Conservation (phyloP, 2,888 invertebrate genomes). For the Noctua comes region DNA sequence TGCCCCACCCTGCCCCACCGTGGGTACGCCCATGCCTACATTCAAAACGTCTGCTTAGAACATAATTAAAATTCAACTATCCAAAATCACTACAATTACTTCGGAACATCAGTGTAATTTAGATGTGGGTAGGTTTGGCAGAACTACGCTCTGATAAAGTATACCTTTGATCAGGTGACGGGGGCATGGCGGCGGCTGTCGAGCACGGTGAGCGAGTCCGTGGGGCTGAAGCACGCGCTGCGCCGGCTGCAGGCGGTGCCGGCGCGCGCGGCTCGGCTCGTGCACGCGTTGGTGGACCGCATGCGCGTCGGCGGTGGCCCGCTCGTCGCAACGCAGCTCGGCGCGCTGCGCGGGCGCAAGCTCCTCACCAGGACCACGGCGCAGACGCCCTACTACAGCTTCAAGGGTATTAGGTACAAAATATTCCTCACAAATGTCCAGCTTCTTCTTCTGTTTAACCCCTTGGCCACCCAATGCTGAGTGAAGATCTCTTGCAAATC, state of each 20-base stretch:
- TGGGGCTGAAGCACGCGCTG: conserved; percentile 86
- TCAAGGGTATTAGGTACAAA: conserved; percentile 87
- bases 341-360: conserved; percentile 84
- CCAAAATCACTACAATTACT: neutral
- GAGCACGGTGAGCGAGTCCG: conserved; percentile 87
- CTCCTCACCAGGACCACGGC: conserved; percentile 83
- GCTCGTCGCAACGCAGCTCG: conserved; percentile 81
- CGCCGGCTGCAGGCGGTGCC: conserved; percentile 87
- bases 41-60: no score
- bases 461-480: neutral
- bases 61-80: neutral
- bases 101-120: neutral
- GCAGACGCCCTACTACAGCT: conserved; percentile 86
- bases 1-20: no score
- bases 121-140: neutral
- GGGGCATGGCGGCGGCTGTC: conserved; percentile 88
- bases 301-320: conserved; percentile 89
- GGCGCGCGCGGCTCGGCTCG: conserved; percentile 86
- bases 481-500: neutral
- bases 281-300: conserved; percentile 87
- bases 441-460: neutral
- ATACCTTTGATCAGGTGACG: conserved; percentile 75
- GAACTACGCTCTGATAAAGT: neutral
- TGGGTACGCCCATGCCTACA: no score
- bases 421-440: neutral